phyloP scores from a whole-genome alignment of 2,888 invertebrate species.

The Scaptomyza parva region DNA sequence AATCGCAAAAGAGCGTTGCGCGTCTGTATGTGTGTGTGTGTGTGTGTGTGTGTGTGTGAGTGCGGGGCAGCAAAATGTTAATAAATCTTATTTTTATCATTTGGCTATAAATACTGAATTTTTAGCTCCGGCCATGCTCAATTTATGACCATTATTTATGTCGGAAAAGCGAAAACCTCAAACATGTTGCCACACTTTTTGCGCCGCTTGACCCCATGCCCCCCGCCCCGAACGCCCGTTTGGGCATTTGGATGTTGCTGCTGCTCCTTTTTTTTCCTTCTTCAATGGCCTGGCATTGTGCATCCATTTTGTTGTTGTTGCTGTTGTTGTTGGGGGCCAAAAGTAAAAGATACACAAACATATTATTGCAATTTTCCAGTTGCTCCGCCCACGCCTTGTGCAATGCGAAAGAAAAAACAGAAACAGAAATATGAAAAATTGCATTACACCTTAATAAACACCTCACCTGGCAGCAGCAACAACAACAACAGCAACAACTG shows the following conservation, averaged over 20 bases:
- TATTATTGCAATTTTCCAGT: constrained; percentile 81
- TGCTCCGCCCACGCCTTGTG: constrained; percentile 73
- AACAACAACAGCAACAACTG: constrained; percentile 12
- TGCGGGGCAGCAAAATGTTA: constrained; percentile 82
- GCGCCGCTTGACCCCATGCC: constrained; percentile 30
- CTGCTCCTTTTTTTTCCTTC: constrained; percentile 5
- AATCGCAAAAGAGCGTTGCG: constrained; percentile 46
- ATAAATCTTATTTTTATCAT: constrained; percentile 85
- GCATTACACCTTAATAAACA: constrained; percentile 81
- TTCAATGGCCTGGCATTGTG: constrained; percentile 67
- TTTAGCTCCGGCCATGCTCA: constrained; percentile 84
- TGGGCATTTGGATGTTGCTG: constrained; percentile 5
- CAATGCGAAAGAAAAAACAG: constrained; percentile 39
- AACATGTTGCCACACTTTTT: constrained; percentile 80
- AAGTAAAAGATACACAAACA: constrained; percentile 70
- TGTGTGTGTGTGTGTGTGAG: constrained; percentile 41
- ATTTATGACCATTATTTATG: constrained; percentile 85
- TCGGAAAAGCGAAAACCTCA: constrained; percentile 83
- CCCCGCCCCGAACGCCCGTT: neutral
- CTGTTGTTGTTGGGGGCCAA: constrained; percentile 28
- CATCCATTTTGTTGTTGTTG: constrained; percentile 68
- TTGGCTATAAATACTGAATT: constrained; percentile 85
- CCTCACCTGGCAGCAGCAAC: constrained; percentile 69
- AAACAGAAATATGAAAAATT: constrained; percentile 70
- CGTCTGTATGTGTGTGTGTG: constrained; percentile 43